Evolutionary conservation across 2,797 vertebrate genomes (phyloP), one percentile per base, ranked within the genome.

Genomic region (Myotis findleyi): DNA sequence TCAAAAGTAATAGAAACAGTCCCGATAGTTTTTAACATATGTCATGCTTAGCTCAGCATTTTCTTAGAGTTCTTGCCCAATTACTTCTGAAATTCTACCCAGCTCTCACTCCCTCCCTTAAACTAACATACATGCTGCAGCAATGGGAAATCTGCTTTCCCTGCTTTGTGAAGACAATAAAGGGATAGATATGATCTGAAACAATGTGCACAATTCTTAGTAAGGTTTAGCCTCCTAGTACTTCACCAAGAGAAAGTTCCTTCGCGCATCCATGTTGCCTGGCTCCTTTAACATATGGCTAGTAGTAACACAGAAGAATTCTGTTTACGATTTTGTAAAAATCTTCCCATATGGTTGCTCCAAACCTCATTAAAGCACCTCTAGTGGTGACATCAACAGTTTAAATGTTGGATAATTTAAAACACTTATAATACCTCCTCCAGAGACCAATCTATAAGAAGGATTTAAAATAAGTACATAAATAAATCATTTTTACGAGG

Each of bases 391-490:
- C 13, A 83, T 6, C 27, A 64, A 77, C 5, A 75, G 49, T 75
- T 96, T 69, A 91, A 95, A 97, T 96, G 86, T 30, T 94, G 85
- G 64, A 84, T 82, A 96, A 95, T 10, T 95, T 93, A 97, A 96
- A 93, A 94, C 69, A 92, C 38, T 30, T 59, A 71, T 21, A 98
- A 86, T 41, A 97, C 59, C n/a, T 80, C 9, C 87, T 84, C 62
- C 66, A 86, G 82, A 96, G 36, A 84, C 75, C 30, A 86, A 66
- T 57, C 57, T 80, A 91, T 4, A 87, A 25, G 18, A n/a, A 88
- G 33, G 23, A 96, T 93, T 86, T 94, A 77, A 88, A 96, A 55
- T 69, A 95, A 91, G 27, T 51, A 77, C 13, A 72, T n/a, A 59
- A 7, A 83, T 27, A 87, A 59, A 82, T 91, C 36, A 66, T 68